phyloP scores from a whole-genome alignment of 2,797 vertebrate genomes.

The Euphonia xanthogaster region DNA sequence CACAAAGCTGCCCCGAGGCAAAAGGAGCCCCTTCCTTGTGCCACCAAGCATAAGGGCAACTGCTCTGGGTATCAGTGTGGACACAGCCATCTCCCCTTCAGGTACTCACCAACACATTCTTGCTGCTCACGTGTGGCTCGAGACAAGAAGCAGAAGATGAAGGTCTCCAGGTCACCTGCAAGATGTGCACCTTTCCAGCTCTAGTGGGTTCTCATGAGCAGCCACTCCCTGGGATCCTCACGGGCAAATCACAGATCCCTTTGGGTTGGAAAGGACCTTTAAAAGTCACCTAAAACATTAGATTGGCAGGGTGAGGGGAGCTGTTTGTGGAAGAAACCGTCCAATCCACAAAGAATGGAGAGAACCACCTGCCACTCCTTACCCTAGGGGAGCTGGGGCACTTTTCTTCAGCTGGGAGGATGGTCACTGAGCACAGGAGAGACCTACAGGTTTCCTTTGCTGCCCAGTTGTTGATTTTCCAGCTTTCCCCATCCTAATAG shows the following conservation, averaged over 20 bases:
- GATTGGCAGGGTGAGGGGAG: neutral
- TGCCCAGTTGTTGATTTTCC: neutral
- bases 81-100: neutral
- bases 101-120: neutral
- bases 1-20: neutral
- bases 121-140: rapidly evolving
- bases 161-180: neutral
- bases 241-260: neutral
- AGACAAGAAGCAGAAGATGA: neutral
- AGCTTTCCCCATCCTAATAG: conserved; percentile 26
- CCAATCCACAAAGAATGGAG: neutral
- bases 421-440: rapidly evolving
- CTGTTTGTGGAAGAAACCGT: neutral
- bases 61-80: neutral
- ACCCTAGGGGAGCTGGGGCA: neutral
- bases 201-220: neutral
- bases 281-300: neutral
- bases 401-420: neutral
- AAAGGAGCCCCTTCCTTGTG: neutral
- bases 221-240: neutral
- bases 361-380: rapidly evolving
- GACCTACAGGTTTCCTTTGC: neutral
- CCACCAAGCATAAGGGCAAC: neutral
- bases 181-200: neutral
- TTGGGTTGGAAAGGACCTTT: neutral